phyloP scores from a whole-genome alignment of 23 tunicate genomes.

The Trididemnum nubilum region DNA sequence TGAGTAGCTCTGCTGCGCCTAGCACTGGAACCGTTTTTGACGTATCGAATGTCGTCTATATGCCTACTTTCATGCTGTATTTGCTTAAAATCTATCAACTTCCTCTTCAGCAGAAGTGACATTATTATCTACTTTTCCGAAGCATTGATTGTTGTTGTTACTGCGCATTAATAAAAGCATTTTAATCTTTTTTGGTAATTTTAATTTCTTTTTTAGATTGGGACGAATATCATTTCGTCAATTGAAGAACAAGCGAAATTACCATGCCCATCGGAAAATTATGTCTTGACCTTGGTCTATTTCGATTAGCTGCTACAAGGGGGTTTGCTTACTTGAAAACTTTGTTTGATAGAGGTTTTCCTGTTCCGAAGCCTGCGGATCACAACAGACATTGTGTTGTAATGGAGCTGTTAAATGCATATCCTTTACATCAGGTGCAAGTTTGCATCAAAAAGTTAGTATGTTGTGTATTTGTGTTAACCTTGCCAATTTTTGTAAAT shows the following conservation, averaged over 20 bases:
- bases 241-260: constrained; percentile 91
- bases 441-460: background rate
- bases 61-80: too few species aligned
- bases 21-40: too few species aligned
- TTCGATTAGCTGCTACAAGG: constrained; percentile 84
- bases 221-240: constrained; percentile 94
- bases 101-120: too few species aligned
- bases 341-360: constrained; percentile 76
- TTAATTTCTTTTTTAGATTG: constrained; percentile 54
- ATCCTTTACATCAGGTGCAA: constrained; percentile 89
- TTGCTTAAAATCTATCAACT: too few species aligned
- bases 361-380: constrained; percentile 93
- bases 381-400: constrained; percentile 91
- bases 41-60: too few species aligned
- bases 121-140: too few species aligned
- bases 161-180: too few species aligned
- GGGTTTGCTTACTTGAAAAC: constrained; percentile 96
- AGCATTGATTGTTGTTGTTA: too few species aligned
- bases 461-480: too few species aligned
- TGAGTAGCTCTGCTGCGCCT: too few species aligned
- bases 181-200: too few species aligned
- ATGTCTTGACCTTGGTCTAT: constrained; percentile 83
- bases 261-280: constrained; percentile 63
- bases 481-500: too few species aligned
- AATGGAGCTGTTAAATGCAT: constrained; percentile 86